Evolutionary conservation across 2,888 invertebrate species (phyloP).

Genomic region (Microplitis deprimator): DNA sequence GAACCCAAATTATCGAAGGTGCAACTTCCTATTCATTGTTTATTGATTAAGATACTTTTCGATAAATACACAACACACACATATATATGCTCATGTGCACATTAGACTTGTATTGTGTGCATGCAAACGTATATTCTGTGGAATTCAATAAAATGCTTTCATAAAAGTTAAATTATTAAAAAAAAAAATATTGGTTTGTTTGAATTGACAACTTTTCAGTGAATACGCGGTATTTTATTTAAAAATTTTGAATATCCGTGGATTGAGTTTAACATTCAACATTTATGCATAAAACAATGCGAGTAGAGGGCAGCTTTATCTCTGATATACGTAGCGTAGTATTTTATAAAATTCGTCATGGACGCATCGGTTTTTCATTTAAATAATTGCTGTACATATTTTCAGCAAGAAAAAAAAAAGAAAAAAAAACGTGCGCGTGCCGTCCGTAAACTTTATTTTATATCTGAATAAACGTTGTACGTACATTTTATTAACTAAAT

Average conservation of each 20-base stretch:
- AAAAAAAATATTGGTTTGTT: not conserved
- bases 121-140: not conserved
- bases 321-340: not conserved
- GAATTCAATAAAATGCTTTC: not conserved
- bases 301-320: not conserved
- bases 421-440: constrained; percentile 2
- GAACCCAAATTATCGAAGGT: constrained; percentile 51
- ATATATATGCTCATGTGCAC: no score
- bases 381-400: constrained; percentile 46
- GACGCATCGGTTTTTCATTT: constrained; percentile 31
- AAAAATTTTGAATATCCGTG: not conserved
- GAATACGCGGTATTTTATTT: not conserved
- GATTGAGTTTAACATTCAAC: not conserved
- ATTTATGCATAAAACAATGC: not conserved
- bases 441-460: constrained; percentile 44
- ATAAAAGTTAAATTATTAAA: not conserved
- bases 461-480: constrained; percentile 40
- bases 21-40: constrained; percentile 46
- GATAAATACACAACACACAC: not conserved
- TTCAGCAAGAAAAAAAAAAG: constrained; percentile 15
- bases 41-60: constrained; percentile 16
- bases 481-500: constrained; percentile 33
- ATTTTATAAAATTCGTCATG: not conserved
- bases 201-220: not conserved
- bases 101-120: no score